These are phyloP conservation scores for Achatina immaculata DNA, from an alignment of 1,140 invertebrate species.

Conservation along the genomic window DNA sequence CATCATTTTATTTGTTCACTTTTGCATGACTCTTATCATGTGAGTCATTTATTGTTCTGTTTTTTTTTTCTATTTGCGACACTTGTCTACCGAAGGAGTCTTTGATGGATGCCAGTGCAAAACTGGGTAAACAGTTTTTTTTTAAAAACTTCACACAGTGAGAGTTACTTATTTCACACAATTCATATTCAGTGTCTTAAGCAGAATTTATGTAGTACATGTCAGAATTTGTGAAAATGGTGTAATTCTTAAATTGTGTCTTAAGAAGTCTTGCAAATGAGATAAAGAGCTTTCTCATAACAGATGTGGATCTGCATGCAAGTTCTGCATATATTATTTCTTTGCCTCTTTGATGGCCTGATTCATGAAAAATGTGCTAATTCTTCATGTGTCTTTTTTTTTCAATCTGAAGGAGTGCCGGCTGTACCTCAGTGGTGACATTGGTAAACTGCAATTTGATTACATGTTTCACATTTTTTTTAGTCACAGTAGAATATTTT, in stretches of 20 bases:
- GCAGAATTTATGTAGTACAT: no score
- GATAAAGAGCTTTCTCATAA: no score
- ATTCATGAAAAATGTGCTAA: background rate
- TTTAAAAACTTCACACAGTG: background rate
- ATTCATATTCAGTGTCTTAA: no score
- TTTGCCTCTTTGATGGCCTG: no score
- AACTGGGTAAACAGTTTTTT: conserved; percentile 1
- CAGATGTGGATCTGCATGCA: no score
- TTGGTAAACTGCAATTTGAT: conserved; percentile 20
- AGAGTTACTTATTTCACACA: background rate
- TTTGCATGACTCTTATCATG: background rate
- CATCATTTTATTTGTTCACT: no score
- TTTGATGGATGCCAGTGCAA: conserved; percentile 84
- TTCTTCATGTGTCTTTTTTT: background rate
- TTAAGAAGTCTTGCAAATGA: no score
- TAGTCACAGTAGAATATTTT: no score
- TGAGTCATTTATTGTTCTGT: background rate
- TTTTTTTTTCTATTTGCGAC: conserved; percentile 28
- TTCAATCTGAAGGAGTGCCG: background rate
- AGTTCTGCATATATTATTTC: no score
- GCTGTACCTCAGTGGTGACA: background rate
- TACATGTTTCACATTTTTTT: no score
- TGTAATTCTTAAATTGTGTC: no score
- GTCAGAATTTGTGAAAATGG: no score
- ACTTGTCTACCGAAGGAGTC: conserved; percentile 83